Conservation (phyloP, 2,888 invertebrate species). For the Conops quadrifasciatus region DNA sequence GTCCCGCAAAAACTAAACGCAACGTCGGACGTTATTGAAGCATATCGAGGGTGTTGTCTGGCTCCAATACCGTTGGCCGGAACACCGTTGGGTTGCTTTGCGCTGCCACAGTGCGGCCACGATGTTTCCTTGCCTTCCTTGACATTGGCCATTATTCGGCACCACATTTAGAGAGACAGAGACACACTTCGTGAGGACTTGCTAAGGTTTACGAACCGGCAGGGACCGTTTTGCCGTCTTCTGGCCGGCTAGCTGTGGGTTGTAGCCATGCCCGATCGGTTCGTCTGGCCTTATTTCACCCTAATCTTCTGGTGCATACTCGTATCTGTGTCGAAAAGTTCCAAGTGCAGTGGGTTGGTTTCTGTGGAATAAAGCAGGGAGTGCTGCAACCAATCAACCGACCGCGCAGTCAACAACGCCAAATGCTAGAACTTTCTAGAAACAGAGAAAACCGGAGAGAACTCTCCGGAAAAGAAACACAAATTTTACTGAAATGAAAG, state of each 20-base stretch:
- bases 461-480: conserved; percentile 14
- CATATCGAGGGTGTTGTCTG: conserved; percentile 31
- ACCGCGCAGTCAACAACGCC: neutral
- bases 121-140: too few species aligned
- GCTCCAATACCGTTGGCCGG: conserved; percentile 13
- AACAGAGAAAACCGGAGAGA: neutral
- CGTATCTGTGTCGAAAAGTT: conserved; percentile 29
- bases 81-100: too few species aligned
- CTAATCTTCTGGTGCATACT: conserved; percentile 5
- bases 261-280: neutral
- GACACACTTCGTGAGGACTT: too few species aligned
- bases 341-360: too few species aligned
- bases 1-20: too few species aligned
- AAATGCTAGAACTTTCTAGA: conserved; percentile 21
- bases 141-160: neutral
- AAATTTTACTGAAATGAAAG: conserved; percentile 12
- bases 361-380: too few species aligned
- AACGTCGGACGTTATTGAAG: conserved; percentile 15
- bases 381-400: too few species aligned
- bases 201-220: too few species aligned
- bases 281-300: too few species aligned
- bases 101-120: too few species aligned
- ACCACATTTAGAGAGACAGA: conserved; percentile 11
- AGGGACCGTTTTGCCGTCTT: neutral
- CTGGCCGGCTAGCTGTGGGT: neutral